These are phyloP conservation scores for Cherax destructor DNA, from an alignment of 1,140 invertebrate genomes.

Conservation along the genomic window DNA sequence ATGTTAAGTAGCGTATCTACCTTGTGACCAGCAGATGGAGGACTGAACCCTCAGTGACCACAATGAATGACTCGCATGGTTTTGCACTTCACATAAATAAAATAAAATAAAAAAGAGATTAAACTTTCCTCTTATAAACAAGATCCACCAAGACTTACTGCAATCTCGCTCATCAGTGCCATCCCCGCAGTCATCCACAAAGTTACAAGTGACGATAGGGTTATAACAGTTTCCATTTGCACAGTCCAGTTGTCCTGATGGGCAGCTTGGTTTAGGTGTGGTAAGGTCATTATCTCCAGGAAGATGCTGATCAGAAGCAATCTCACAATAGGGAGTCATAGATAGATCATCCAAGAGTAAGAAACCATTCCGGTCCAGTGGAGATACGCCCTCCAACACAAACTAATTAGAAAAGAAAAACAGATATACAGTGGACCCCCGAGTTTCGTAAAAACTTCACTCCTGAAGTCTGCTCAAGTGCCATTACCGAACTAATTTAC, in stretches of 20 bases:
- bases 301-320: constrained; percentile 19
- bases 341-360: constrained; percentile 41
- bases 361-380: background rate
- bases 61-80: too few relatives aligned
- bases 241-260: constrained; percentile 27
- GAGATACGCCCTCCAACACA: constrained; percentile 27
- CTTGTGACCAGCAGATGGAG: too few relatives aligned
- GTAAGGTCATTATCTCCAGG: constrained; percentile 24
- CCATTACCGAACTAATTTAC: too few relatives aligned
- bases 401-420: background rate
- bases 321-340: constrained; percentile 42
- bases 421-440: too few relatives aligned
- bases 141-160: background rate
- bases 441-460: too few relatives aligned
- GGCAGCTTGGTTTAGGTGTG: constrained; percentile 23
- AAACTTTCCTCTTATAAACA: too few relatives aligned
- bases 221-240: constrained; percentile 36
- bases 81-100: too few relatives aligned
- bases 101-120: too few relatives aligned
- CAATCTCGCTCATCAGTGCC: constrained; percentile 34
- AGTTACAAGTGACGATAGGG: constrained; percentile 38
- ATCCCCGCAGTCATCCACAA: constrained; percentile 40
- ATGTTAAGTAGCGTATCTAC: too few relatives aligned
- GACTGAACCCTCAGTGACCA: too few relatives aligned
- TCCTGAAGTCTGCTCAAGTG: too few relatives aligned